These are phyloP conservation scores for Alviniconcha marisindica DNA, from an alignment of 1,140 invertebrate genomes.

Conservation along the genomic window DNA sequence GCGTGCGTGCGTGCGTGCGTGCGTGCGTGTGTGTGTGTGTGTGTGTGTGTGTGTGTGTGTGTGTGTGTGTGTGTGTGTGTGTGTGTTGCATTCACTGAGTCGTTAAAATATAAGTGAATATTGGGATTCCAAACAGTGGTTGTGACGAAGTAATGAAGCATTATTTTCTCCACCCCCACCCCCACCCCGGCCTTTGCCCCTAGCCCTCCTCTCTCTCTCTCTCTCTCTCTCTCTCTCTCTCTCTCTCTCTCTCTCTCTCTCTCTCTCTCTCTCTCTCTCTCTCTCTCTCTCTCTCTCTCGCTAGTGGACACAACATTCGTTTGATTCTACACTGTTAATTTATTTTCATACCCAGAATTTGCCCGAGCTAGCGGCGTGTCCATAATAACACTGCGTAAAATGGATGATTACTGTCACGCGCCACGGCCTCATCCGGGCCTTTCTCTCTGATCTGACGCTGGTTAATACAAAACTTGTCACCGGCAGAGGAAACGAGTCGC, in stretches of 20 bases:
- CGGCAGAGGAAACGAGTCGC: conserved; percentile 16
- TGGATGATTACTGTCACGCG: conserved; percentile 36
- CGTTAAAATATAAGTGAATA: neutral
- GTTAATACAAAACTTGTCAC: conserved; percentile 36
- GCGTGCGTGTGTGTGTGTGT: no score
- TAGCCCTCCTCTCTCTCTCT: neutral
- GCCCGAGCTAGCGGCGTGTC: neutral
- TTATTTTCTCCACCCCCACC: no score
- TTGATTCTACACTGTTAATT: neutral
- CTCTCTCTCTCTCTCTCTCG: neutral
- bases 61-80: neutral
- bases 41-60: conserved; percentile 16
- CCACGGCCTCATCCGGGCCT: neutral
- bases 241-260: neutral
- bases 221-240: neutral
- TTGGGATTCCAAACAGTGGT: no score
- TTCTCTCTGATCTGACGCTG: conserved; percentile 35
- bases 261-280: neutral
- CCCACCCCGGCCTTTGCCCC: no score
- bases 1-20: no score
- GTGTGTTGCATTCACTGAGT: neutral
- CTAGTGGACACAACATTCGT: neutral
- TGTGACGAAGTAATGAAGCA: no score
- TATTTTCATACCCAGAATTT: neutral
- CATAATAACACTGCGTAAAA: conserved; percentile 7